Percentiles rank a stretch among this genome's conserved stretches.
These are phyloP conservation scores for Harlomillsia oculata DNA, from an alignment of 1,140 invertebrate species.

Conservation along the genomic window DNA sequence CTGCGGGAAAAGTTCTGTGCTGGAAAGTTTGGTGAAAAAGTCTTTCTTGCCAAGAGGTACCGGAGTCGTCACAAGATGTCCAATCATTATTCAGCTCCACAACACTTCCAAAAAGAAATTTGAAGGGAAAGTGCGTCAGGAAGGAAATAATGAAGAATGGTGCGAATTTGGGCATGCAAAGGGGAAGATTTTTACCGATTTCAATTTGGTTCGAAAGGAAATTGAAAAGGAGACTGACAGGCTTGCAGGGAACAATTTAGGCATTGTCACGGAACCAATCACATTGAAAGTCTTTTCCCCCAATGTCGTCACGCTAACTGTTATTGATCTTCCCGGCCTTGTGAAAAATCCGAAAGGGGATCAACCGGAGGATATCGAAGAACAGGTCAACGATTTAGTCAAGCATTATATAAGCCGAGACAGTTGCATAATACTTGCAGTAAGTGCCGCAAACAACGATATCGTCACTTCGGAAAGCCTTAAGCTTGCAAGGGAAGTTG, in stretches of 20 bases:
- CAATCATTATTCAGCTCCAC: conserved; percentile 84
- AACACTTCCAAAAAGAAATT: conserved; percentile 76
- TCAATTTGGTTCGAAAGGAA: conserved; percentile 65
- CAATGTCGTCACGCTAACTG: conserved; percentile 5
- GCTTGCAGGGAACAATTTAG: neutral
- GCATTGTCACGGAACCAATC: neutral
- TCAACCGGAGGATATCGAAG: conserved; percentile 80
- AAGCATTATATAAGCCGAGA: conserved; percentile 60
- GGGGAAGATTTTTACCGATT: conserved; percentile 74
- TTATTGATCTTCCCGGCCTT: conserved; percentile 18
- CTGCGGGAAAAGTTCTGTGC: conserved; percentile 97
- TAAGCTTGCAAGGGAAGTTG: conserved; percentile 85
- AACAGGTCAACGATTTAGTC: conserved; percentile 68
- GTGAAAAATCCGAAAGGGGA: conserved; percentile 69
- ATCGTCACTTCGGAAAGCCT: conserved; percentile 93
- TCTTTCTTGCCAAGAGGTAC: conserved; percentile 94
- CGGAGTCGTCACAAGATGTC: conserved; percentile 93
- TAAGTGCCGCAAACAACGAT: conserved; percentile 78
- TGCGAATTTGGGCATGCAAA: neutral
- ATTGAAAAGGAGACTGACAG: neutral
- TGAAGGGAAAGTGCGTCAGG: conserved; percentile 62
- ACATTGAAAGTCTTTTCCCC: neutral
- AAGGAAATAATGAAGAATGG: neutral
- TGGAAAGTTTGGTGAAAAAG: conserved; percentile 91
- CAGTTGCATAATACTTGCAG: neutral